A percentile compares a stretch with the other conserved stretches of the same genome.
These are phyloP conservation scores for Cryptosula pallasiana DNA, from an alignment of 2,888 invertebrate genomes.

Conservation along the genomic window DNA sequence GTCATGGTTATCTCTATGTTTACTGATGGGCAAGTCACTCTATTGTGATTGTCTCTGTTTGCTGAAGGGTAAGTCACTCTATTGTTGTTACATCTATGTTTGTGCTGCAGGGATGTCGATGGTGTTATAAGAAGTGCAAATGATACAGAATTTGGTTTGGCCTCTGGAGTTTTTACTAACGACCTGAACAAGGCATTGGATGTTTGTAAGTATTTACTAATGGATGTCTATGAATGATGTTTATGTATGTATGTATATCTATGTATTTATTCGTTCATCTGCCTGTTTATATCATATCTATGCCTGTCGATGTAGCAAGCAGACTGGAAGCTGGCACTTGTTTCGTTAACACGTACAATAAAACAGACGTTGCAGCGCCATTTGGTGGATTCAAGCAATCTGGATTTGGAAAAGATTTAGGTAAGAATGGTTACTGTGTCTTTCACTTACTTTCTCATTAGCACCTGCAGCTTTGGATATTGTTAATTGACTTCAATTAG, in stretches of 20 bases:
- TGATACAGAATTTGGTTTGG: constrained; percentile 84
- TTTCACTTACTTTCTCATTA: no score
- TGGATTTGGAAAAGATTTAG: constrained; percentile 90
- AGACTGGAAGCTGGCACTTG: constrained; percentile 88
- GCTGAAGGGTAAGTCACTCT: no score
- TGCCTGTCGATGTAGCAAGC: constrained; percentile 61
- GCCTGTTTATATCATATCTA: no score
- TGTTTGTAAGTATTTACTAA: constrained; percentile 54
- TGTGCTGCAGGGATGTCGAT: constrained; percentile 72
- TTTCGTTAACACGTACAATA: constrained; percentile 95
- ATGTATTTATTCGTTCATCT: no score
- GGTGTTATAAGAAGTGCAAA: constrained; percentile 81
- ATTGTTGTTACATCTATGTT: no score
- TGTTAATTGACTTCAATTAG: no score
- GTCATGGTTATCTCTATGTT: no score
- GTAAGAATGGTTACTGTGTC: constrained; percentile 52
- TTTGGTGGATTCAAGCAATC: constrained; percentile 97
- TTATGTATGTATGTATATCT: no score
- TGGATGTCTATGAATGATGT: no score
- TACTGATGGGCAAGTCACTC: no score
- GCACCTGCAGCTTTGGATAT: no score
- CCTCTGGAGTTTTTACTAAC: constrained; percentile 89
- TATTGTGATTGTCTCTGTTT: constrained; percentile 92
- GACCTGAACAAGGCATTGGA: constrained; percentile 75
- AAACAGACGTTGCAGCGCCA: constrained; percentile 95